Percentiles rank a stretch among this genome's conserved stretches.
phyloP scores from a whole-genome alignment of 2,797 vertebrate genomes.

The Sternarchorhynchus goeldii region DNA sequence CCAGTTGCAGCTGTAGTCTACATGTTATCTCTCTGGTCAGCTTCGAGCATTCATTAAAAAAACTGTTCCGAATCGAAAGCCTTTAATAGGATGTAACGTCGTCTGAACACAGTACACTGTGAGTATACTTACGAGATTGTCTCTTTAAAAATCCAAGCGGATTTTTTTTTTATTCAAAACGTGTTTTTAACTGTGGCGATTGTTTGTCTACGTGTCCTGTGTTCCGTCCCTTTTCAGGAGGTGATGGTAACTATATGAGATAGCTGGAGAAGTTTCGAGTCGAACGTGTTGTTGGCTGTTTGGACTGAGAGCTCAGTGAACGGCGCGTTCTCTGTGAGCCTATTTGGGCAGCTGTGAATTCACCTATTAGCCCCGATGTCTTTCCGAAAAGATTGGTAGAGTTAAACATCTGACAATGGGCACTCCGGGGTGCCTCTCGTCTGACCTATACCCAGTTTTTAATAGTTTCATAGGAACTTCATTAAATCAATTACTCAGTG shows the following conservation, averaged over 20 bases:
- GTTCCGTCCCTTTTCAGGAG: no score
- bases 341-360: slow-evolving; percentile 81
- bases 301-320: slow-evolving; percentile 51
- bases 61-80: slow-evolving; percentile 66
- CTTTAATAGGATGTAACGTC: slow-evolving; percentile 59
- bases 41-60: slow-evolving; percentile 67
- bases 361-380: slow-evolving; percentile 91
- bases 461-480: slow-evolving; percentile 90
- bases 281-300: slow-evolving; percentile 51
- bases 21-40: slow-evolving; percentile 73
- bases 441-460: slow-evolving; percentile 85
- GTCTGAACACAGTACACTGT: slow-evolving; percentile 64
- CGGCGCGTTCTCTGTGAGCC: slow-evolving; percentile 54
- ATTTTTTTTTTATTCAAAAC: slow-evolving; percentile 12
- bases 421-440: slow-evolving; percentile 80
- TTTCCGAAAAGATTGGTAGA: slow-evolving; percentile 84
- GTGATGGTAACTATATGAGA: slow-evolving; percentile 18
- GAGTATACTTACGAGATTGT: slow-evolving; percentile 60
- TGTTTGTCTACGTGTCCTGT: background rate
- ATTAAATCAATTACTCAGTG: slow-evolving; percentile 92
- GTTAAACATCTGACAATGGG: slow-evolving; percentile 87
- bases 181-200: slow-evolving; percentile 22
- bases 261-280: slow-evolving; percentile 47
- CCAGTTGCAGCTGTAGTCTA: slow-evolving; percentile 70
- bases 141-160: slow-evolving; percentile 40